These are phyloP conservation scores for Zosterops lateralis DNA, from an alignment of 2,113 vertebrate species.

Conservation along the genomic window DNA sequence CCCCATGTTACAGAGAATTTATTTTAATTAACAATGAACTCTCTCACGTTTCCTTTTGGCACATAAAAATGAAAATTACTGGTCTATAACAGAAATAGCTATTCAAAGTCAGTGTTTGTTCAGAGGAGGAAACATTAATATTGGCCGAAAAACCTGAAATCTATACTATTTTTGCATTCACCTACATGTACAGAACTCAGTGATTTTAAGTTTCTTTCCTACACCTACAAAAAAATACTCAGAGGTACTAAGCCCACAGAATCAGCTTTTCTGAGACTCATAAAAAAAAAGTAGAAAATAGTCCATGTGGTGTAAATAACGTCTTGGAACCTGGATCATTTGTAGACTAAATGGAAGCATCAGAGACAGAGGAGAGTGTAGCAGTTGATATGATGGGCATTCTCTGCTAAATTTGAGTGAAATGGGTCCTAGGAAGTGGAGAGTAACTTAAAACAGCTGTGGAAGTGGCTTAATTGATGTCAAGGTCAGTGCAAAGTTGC, in stretches of 20 bases:
- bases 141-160: neutral
- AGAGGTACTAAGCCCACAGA: neutral
- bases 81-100: neutral
- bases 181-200: neutral
- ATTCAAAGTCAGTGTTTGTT: neutral
- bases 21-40: neutral
- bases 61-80: neutral
- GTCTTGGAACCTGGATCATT: neutral
- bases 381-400: neutral
- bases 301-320: neutral
- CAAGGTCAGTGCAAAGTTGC: neutral
- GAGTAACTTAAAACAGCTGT: neutral
- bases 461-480: neutral
- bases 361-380: neutral
- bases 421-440: neutral
- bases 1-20: neutral
- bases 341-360: neutral
- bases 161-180: neutral
- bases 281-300: neutral
- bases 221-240: fast-evolving
- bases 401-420: neutral
- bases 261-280: neutral
- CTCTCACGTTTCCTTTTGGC: neutral
- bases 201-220: neutral
- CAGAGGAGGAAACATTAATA: neutral